These are phyloP conservation scores for Lycocerus yunnanus DNA, from an alignment of 2,888 invertebrate species.

Conservation along the genomic window DNA sequence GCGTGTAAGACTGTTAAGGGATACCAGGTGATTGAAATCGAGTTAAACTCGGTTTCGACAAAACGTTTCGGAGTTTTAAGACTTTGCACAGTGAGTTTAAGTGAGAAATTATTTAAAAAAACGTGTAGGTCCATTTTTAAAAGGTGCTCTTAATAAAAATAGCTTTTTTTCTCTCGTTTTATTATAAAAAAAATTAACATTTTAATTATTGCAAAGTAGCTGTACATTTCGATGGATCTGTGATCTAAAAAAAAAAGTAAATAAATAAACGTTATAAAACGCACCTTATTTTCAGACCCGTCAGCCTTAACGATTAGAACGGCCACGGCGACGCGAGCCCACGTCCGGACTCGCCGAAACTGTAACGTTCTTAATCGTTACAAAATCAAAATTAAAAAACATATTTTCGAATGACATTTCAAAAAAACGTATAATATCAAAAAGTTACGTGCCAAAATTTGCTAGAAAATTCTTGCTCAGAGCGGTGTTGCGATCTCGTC, in stretches of 20 bases:
- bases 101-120: conserved; percentile 37
- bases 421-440: conserved; percentile 18
- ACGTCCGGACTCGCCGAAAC: neutral
- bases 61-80: conserved; percentile 38
- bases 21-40: conserved; percentile 53
- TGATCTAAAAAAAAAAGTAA: conserved; percentile 7
- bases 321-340: neutral
- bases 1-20: conserved; percentile 51
- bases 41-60: conserved; percentile 5
- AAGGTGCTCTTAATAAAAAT: conserved; percentile 42
- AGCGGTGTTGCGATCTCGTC: conserved; percentile 43
- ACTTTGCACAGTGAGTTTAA: conserved; percentile 45
- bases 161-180: conserved; percentile 10
- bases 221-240: neutral
- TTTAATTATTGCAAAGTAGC: neutral
- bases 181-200: neutral
- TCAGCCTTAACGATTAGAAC: neutral
- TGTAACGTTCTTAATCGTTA: neutral
- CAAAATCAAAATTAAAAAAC: neutral
- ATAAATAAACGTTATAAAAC: neutral
- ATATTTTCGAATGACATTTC: neutral
- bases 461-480: conserved; percentile 55
- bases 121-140: conserved; percentile 45
- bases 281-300: neutral
- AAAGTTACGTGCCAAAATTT: conserved; percentile 53